These are phyloP conservation scores for Nineta flava DNA, from an alignment of 2,888 invertebrate species.

Conservation along the genomic window DNA sequence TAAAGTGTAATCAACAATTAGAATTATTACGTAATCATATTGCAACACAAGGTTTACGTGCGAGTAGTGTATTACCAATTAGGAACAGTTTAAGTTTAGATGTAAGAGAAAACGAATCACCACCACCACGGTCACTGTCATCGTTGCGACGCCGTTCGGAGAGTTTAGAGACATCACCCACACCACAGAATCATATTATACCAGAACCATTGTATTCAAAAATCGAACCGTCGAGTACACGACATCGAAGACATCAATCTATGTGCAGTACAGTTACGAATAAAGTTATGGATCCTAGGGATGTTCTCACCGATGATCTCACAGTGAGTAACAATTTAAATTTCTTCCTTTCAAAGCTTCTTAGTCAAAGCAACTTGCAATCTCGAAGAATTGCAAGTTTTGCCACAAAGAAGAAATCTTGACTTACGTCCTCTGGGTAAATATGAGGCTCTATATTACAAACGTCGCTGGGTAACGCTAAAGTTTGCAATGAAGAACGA, in stretches of 20 bases:
- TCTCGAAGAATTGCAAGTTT: no score
- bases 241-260: slow-evolving; percentile 38
- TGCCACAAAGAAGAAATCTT: no score
- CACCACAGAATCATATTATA: slow-evolving; percentile 26
- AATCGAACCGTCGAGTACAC: slow-evolving; percentile 23
- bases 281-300: slow-evolving; percentile 15
- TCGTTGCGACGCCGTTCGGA: slow-evolving; percentile 27
- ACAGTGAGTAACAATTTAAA: slow-evolving; percentile 29
- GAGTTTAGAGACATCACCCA: slow-evolving; percentile 41
- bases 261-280: slow-evolving; percentile 24
- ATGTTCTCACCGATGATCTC: slow-evolving; percentile 42
- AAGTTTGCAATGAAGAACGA: no score
- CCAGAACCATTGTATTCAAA: slow-evolving; percentile 25
- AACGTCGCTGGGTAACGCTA: no score
- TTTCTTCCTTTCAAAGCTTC: no score
- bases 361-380: no score
- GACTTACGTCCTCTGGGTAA: no score
- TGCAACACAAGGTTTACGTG: slow-evolving; percentile 53
- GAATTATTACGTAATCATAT: slow-evolving; percentile 79
- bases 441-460: no score
- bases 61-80: slow-evolving; percentile 19
- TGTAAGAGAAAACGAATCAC: slow-evolving; percentile 21
- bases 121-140: slow-evolving; percentile 20
- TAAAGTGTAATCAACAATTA: slow-evolving; percentile 88
- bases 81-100: slow-evolving; percentile 11